Base-by-base conservation (phyloP, 2,888 invertebrate species). In the Acleris cristana region DNA sequence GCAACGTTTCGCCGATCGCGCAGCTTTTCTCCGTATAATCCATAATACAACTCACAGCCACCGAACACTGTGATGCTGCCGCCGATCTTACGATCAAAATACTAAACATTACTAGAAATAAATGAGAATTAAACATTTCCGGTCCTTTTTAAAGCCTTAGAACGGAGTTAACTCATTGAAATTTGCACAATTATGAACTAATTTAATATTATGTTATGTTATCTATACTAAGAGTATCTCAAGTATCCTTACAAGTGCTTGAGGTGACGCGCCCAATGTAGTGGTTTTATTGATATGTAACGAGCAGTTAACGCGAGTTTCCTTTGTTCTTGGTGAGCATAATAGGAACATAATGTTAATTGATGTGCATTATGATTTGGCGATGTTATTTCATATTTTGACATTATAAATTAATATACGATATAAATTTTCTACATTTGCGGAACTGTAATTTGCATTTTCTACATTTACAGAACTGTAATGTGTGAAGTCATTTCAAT, bases 1-100 rank as follows among this genome's bases (percentile, higher is more conserved):
- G 76, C 64, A 89, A 72, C 18, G 79, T 78, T 57, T 84, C 71
- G 18, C 79, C 80, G 1, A 72, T 69, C 34, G 57, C 71, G 67
- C 92, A 92, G 49, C 87, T 84, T 0, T 70, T 75, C 21, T 75
- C 76, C 2, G 78, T 76, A 51, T 86, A 72, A 73, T 93, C 93
- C 16, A 87, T 85, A 34, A 92, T 79, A 79, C 93, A 93, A 63
- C 73, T 76, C 71, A 85, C 80, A 6, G 87, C 89, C 21, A 81
- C 70, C 64, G 80, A 67, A 77, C 91, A 91, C 69, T 82, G 79
- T 59, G 82, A 78, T 48, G 73, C 73, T 57, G 74, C 77, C 54
- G 70, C 77, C 54, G 70, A 65, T 34, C 63, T 69, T 52, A 75
- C 51, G 60, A 72, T 65, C 57, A 71, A 73, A 65, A 72, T 72